These are phyloP conservation scores for Pelmatolapia mariae DNA, from an alignment of 2,113 vertebrate genomes.

Conservation along the genomic window DNA sequence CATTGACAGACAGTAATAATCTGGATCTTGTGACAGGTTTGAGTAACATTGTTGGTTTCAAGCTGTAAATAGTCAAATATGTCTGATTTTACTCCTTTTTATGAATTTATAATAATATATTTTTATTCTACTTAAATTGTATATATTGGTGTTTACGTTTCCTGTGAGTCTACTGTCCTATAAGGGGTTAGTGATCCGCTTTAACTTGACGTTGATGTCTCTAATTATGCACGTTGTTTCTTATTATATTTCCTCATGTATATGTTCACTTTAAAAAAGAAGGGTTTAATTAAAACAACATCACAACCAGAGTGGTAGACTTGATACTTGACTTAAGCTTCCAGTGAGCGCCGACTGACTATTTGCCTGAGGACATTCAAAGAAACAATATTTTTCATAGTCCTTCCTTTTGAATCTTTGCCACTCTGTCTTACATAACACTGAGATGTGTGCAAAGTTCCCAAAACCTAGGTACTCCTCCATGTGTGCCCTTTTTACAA, in stretches of 20 bases:
- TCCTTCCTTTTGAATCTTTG: background rate
- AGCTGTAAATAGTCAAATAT: background rate
- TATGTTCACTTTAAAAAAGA: background rate
- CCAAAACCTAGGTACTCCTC: background rate
- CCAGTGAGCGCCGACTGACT: background rate
- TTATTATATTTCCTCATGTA: background rate
- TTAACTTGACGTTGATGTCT: background rate
- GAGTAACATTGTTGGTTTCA: background rate
- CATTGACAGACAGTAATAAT: background rate
- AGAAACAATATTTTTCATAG: background rate
- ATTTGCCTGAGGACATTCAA: background rate
- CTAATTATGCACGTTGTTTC: background rate
- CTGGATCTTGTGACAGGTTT: background rate
- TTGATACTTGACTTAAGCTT: background rate
- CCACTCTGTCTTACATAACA: background rate
- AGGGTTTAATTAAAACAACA: background rate
- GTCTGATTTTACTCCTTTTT: background rate
- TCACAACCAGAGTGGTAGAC: background rate
- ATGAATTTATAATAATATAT: background rate
- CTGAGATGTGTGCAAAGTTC: background rate
- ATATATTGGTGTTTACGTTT: rapidly evolving
- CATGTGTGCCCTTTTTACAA: rapidly evolving
- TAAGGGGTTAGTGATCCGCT: background rate
- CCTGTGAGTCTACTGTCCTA: background rate
- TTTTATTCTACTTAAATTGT: background rate